phyloP scores from a whole-genome alignment of 2,113 vertebrate species.

The Hiodon alosoides region DNA sequence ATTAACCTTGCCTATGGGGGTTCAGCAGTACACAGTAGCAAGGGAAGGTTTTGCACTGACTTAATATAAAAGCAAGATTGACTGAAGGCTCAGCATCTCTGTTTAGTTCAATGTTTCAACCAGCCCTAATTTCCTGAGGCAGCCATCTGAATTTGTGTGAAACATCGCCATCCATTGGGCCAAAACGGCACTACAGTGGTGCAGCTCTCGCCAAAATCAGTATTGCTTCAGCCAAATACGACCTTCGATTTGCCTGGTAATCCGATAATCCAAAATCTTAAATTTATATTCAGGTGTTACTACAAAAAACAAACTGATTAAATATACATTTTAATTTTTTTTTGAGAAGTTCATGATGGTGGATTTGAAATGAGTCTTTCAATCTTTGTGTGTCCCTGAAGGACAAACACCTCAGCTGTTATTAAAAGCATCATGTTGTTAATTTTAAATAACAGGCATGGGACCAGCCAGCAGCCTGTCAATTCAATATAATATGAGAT shows the following conservation, averaged over 20 bases:
- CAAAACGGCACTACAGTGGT: conserved; percentile 35
- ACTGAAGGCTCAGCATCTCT: neutral
- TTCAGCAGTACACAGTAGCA: neutral
- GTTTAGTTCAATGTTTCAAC: neutral
- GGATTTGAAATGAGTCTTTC: too few species aligned
- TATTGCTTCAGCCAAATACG: neutral
- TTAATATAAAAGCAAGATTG: neutral
- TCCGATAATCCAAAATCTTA: neutral
- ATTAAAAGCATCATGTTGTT: too few species aligned
- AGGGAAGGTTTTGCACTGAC: neutral
- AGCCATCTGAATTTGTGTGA: conserved; percentile 16
- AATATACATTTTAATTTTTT: too few species aligned
- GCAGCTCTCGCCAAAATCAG: conserved; percentile 1
- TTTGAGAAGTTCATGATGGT: too few species aligned
- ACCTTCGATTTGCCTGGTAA: neutral
- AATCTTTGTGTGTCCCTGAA: too few species aligned
- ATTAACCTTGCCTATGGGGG: neutral
- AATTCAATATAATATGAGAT: too few species aligned
- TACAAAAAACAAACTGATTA: too few species aligned
- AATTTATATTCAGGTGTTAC: too few species aligned
- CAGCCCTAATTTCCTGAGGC: neutral
- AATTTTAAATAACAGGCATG: too few species aligned
- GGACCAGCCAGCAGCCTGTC: too few species aligned
- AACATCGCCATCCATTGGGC: conserved; percentile 37
- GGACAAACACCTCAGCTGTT: too few species aligned